Percentiles rank a stretch among this genome's conserved stretches.
These are phyloP conservation scores for Ophion obscuratus DNA, from an alignment of 2,888 invertebrate genomes.

Conservation along the genomic window DNA sequence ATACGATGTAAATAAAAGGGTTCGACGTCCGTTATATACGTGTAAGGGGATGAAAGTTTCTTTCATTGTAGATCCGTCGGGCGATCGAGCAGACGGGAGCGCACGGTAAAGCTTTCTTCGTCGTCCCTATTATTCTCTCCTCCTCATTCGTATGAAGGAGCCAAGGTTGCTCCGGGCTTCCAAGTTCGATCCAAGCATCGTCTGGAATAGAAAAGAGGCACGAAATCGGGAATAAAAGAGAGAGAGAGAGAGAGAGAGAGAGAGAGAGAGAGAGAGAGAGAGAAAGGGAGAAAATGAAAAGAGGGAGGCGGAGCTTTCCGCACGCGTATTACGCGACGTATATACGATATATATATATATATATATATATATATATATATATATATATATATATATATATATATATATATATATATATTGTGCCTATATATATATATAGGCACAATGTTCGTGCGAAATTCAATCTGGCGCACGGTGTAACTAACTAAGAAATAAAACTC, in stretches of 20 bases:
- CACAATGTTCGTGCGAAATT: constrained; percentile 72
- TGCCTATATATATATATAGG: not conserved
- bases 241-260: too few species aligned
- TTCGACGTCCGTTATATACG: not conserved
- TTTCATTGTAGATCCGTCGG: not conserved
- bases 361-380: constrained; percentile 16
- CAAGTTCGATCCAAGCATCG: constrained; percentile 47
- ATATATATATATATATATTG: not conserved
- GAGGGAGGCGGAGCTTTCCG: constrained; percentile 28
- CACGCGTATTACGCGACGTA: not conserved
- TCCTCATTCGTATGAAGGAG: constrained; percentile 12
- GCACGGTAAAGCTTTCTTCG: constrained; percentile 22
- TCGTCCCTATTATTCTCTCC: not conserved
- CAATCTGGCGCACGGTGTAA: constrained; percentile 78
- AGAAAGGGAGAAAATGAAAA: not conserved
- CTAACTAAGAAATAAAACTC: constrained; percentile 81
- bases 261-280: too few species aligned
- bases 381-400: constrained; percentile 11
- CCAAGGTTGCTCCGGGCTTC: constrained; percentile 20
- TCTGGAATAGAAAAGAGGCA: constrained; percentile 20
- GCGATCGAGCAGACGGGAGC: not conserved
- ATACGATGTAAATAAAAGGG: constrained; percentile 2
- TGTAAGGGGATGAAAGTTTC: constrained; percentile 11
- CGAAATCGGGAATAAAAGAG: constrained; percentile 42
- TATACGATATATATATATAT: not conserved